Base-by-base conservation (phyloP, 2,797 vertebrate species). In the Ptychobarbus kaznakovi region DNA sequence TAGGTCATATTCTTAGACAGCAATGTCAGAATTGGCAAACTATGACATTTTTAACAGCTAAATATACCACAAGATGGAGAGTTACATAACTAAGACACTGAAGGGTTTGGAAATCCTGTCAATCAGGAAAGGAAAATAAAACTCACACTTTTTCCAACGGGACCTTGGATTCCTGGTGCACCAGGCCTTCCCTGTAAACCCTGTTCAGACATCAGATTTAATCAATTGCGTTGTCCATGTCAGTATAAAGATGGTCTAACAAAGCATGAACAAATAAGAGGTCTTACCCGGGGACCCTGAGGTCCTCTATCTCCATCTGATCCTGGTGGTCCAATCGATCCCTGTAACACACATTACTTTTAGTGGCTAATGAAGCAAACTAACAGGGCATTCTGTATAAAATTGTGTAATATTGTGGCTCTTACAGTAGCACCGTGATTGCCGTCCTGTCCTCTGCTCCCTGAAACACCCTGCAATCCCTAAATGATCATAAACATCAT, bases 91-190 rank as follows among this genome's bases (percentile, higher is more conserved):
- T 22, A 51, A 51, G 22, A n/a, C 20, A 4, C 16, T 22, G n/a
- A 49, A 70, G 18, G 2, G 13, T 65, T 81, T 69, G 49, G n/a
- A 84, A 84, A 75, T 16, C 4, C 16, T 35, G 75, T 85, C 75
- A 69, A 56, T 76, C 63, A 86, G 74, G 28, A 6, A 56, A 84
- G 32, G 69, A 74, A 40, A 78, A 58, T 63, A 1, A 78, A 66
- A 92, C 95, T 94, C 80, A 96, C 95, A 88, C 40, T 94, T 65
- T 79, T 90, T 18, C 95, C 95, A 9, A 96, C 92, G 15, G 87
- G 90, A 72, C 95, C 95, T 90, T 96, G 95, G n/a, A 84, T 72
- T 61, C 95, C 95, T 70, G 89, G 53, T 81, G 83, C 51, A 35
- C 95, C 95, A 20, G 80, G 85, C 65, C 94, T 95, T 28, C 95